phyloP scores from a whole-genome alignment of 2,113 vertebrate species.

The Daubentonia madagascariensis region DNA sequence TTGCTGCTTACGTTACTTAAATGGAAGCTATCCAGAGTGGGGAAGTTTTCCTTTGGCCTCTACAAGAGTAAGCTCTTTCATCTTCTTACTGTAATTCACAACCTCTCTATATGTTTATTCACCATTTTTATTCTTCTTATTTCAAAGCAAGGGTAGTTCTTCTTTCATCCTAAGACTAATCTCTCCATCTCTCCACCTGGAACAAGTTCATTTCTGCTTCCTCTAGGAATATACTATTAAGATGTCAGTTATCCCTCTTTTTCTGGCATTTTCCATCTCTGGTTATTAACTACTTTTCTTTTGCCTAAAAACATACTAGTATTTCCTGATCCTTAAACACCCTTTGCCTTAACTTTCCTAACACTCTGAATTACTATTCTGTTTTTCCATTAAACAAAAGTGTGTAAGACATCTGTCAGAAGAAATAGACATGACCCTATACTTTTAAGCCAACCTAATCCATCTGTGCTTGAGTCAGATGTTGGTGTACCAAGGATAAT shows the following conservation, averaged over 20 bases:
- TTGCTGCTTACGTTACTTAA: background rate
- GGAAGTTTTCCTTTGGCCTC: background rate
- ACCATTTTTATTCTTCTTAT: background rate
- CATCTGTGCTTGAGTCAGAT: background rate
- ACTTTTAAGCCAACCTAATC: background rate
- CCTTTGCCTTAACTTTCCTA: background rate
- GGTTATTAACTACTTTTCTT: background rate
- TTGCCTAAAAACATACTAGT: background rate
- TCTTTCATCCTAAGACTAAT: background rate
- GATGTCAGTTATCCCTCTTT: background rate
- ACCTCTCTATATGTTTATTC: background rate
- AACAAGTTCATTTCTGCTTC: background rate
- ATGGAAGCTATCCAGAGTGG: background rate
- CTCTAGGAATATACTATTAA: background rate
- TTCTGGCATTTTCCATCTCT: background rate
- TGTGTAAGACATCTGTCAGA: background rate
- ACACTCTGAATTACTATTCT: background rate
- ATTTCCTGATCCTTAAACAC: background rate
- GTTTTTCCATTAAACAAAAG: background rate
- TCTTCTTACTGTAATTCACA: background rate
- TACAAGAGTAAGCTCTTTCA: background rate
- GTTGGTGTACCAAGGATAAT: background rate
- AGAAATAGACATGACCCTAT: background rate
- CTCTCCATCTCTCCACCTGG: background rate
- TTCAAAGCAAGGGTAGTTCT: background rate